Evolutionary conservation across 2,888 invertebrate genomes (phyloP), one percentile per base, ranked within the genome.

Genomic region (Drosophila ezoana): DNA sequence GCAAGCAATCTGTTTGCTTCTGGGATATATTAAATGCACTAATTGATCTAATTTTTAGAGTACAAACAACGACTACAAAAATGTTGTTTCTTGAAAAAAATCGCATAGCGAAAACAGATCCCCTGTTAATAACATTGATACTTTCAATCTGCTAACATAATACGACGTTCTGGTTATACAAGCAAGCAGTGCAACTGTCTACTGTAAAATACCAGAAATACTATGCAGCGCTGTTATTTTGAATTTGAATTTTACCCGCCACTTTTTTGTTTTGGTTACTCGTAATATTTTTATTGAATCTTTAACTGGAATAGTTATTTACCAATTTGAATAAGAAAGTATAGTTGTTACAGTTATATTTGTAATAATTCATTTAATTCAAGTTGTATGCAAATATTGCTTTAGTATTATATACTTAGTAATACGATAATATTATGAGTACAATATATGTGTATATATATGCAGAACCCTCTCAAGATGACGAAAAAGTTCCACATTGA

Each of bases 381-480:
- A 73, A 66, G 63, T 65, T 66, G 16, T 76, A 66, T 76, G 73
- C 76, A 76, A 73, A 73, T 76, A 76, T 76, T 76, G 76, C 76
- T 76, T 76, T 52, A 59, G 56, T 76, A 53, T 56, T 57, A 59
- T 67, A 59, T 63, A 69, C 73, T 63, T 76, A 72, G 38, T 68
- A 49, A 37, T 67, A 73, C 54, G 58, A 54, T 41, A 66, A 67
- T 54, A 61, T 56, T 11, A 8, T 8, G 28, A 28, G 28, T 65
- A 59, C 59, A 49, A 43, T 43, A 48, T 52, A 60, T 40, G 16
- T 38, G 13, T 63, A 44, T 37, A 48, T 72, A 40, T 56, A 61
- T 32, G 38, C 49, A 51, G 41, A 41, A 54, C 51, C 40, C 16
- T 43, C 52, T 60, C 23, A 48, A 41, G 33, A 44, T 38, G 45